These are phyloP conservation scores for Crocallis elinguaria DNA, from an alignment of 2,888 invertebrate species.

Conservation along the genomic window DNA sequence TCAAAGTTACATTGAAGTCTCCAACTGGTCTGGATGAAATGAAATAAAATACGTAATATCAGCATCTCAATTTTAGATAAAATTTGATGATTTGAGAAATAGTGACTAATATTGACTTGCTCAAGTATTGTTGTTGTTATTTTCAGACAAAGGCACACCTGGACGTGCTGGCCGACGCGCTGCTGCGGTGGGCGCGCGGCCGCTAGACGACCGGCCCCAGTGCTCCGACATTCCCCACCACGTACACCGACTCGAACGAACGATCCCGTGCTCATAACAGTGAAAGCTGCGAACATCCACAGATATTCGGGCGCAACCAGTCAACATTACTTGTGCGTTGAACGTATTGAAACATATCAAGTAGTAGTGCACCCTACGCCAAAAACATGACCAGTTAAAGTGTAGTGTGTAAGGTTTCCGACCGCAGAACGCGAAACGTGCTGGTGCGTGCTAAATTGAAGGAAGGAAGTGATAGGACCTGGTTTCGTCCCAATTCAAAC, in stretches of 20 bases:
- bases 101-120: too few species aligned
- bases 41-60: not conserved
- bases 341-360: constrained; percentile 83
- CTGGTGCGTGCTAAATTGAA: constrained; percentile 46
- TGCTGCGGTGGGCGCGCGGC: constrained; percentile 96
- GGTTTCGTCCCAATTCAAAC: constrained; percentile 76
- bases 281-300: constrained; percentile 71
- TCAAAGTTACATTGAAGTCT: not conserved
- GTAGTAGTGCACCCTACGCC: constrained; percentile 78
- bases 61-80: not conserved
- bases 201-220: constrained; percentile 85
- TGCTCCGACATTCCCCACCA: constrained; percentile 62
- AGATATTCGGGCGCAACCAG: constrained; percentile 78
- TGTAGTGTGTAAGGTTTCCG: constrained; percentile 78
- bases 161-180: constrained; percentile 96
- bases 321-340: constrained; percentile 68
- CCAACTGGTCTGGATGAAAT: not conserved
- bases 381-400: constrained; percentile 74
- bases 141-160: constrained; percentile 96
- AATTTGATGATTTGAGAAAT: too few species aligned
- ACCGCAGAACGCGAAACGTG: constrained; percentile 56
- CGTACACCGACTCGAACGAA: constrained; percentile 50
- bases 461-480: constrained; percentile 65
- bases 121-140: not conserved
- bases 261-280: constrained; percentile 65